Evolutionary conservation across 2,113 vertebrate genomes (phyloP).

Genomic region (Phrynosoma blainvillii): DNA sequence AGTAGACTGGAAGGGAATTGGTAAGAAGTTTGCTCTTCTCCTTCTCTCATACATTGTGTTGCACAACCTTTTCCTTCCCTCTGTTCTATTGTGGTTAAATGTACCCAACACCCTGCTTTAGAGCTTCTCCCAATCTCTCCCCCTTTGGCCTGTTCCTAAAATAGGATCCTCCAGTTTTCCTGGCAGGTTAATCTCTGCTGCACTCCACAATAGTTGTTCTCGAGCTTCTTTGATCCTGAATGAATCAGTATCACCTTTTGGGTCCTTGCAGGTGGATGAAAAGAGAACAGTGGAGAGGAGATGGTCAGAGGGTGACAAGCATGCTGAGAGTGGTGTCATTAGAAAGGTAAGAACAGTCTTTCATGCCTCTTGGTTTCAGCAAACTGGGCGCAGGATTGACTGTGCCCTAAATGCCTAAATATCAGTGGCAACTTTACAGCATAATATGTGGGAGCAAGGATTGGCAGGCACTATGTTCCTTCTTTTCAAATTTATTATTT

Average conservation of each 20-base stretch:
- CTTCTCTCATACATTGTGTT: neutral
- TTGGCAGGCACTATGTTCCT: neutral
- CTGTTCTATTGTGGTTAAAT: neutral
- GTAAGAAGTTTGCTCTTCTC: constrained; percentile 17
- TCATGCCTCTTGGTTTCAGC: rapidly evolving
- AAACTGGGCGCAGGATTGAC: too few relatives aligned
- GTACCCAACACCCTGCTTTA: neutral
- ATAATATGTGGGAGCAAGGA: neutral
- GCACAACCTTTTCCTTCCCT: neutral
- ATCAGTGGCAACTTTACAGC: neutral
- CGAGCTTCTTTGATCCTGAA: constrained; percentile 11
- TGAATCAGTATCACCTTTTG: neutral
- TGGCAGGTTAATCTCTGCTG: neutral
- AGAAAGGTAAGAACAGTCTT: constrained; percentile 57
- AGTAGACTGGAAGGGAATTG: constrained; percentile 16
- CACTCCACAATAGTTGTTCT: neutral
- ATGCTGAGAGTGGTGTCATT: constrained; percentile 44
- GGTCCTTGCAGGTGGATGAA: constrained; percentile 60
- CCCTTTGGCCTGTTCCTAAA: neutral
- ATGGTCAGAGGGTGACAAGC: constrained; percentile 63
- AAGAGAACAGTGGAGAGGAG: constrained; percentile 65
- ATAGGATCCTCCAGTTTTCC: neutral
- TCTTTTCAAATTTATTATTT: neutral
- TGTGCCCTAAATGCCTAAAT: neutral
- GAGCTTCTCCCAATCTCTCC: too few relatives aligned